Conservation (phyloP, 2,888 invertebrate genomes). For the Muscina levida region DNA sequence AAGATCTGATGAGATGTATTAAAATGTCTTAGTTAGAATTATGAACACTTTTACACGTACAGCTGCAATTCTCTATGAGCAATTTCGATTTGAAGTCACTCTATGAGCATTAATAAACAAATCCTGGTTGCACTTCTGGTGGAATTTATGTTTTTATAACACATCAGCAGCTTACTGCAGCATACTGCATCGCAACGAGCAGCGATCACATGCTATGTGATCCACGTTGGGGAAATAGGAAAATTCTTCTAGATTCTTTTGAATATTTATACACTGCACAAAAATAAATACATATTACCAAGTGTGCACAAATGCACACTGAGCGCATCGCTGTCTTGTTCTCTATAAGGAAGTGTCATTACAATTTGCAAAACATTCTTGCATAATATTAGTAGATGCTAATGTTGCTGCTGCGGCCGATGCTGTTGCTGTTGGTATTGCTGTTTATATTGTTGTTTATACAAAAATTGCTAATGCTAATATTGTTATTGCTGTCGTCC, state of each 20-base stretch:
- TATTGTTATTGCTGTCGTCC: conserved; percentile 25
- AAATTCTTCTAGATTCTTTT: conserved; percentile 1
- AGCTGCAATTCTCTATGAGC: not conserved
- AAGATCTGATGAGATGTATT: no score
- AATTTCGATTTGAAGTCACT: conserved; percentile 7
- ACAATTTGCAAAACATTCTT: conserved; percentile 64
- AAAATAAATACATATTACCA: not conserved
- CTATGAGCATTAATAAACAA: conserved; percentile 29
- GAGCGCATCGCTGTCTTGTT: not conserved
- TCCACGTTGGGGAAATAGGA: not conserved
- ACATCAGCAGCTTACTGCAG: conserved; percentile 5
- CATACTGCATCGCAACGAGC: not conserved
- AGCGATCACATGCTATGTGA: not conserved
- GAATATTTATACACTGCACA: conserved; percentile 28
- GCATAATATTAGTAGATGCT: conserved; percentile 58
- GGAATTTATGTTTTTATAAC: conserved; percentile 37
- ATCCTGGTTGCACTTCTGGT: conserved; percentile 25
- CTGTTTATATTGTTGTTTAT: conserved; percentile 40
- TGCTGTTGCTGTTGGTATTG: conserved; percentile 40
- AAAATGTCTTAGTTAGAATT: no score
- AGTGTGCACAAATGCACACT: not conserved
- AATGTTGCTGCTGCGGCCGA: conserved; percentile 34
- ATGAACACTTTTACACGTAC: no score
- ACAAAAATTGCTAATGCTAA: conserved; percentile 21
- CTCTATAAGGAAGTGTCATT: conserved; percentile 65